phyloP scores from a whole-genome alignment of 1,140 invertebrate species.

The Scaptodrosophila lebanonensis region DNA sequence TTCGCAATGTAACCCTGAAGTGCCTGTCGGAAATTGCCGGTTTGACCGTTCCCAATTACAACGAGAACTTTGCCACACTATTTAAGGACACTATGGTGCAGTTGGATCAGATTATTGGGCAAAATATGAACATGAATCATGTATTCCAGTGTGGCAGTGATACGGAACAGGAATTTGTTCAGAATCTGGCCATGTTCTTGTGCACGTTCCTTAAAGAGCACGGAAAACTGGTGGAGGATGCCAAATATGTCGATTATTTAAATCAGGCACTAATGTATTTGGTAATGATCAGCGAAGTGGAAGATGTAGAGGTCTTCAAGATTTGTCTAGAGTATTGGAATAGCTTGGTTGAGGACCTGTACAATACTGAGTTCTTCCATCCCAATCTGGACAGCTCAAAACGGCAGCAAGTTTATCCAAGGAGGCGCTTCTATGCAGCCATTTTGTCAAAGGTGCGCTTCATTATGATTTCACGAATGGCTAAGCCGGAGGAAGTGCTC shows the following conservation, averaged over 20 bases:
- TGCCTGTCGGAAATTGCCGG: slow-evolving; percentile 99
- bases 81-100: slow-evolving; percentile 95
- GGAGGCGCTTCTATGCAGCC: slow-evolving; percentile 86
- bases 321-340: slow-evolving; percentile 99
- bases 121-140: slow-evolving; percentile 93
- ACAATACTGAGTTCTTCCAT: slow-evolving; percentile 84
- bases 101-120: slow-evolving; percentile 93
- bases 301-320: slow-evolving; percentile 99
- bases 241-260: slow-evolving; percentile 84
- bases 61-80: slow-evolving; percentile 92
- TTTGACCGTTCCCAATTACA: slow-evolving; percentile 91
- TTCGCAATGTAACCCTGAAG: slow-evolving; percentile 98
- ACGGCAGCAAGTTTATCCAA: slow-evolving; percentile 73
- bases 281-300: slow-evolving; percentile 98
- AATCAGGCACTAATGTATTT: slow-evolving; percentile 94
- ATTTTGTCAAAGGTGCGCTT: slow-evolving; percentile 94
- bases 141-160: slow-evolving; percentile 95
- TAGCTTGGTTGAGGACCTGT: slow-evolving; percentile 92
- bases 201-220: slow-evolving; percentile 98
- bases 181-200: slow-evolving; percentile 98
- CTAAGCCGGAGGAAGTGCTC: slow-evolving; percentile 99
- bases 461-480: slow-evolving; percentile 99
- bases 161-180: slow-evolving; percentile 99
- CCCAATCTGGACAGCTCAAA: slow-evolving; percentile 72
- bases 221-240: slow-evolving; percentile 90